Evolutionary conservation across 2,888 invertebrate species (phyloP), one percentile per base, ranked within the genome.

Genomic region (Drosophila nr. perissopoda): DNA sequence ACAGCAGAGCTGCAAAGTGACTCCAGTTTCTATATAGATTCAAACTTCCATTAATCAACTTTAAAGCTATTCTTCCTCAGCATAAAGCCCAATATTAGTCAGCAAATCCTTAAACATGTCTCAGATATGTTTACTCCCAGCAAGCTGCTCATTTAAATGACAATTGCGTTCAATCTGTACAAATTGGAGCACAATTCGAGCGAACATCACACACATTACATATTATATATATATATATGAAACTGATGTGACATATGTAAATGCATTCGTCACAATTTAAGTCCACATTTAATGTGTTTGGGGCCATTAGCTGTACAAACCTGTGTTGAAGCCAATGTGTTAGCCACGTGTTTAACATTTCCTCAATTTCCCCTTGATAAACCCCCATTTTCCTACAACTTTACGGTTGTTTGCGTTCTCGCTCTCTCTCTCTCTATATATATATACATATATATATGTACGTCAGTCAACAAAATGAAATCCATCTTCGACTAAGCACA

Each of bases 401-500:
- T 72, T 67, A 29, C 40, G 40, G 52, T 42, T 77, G 78, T 77
- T 78, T 69, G 57, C 53, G n/a, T 42, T 36, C 16, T 27, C 5
- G n/a, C 10, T 11, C 59, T 38, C 21, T 21, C 33, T 52, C 3
- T 8, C 1, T 33, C 1, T 31, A 0, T 21, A 42, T 13, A 45
- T 21, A 21, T 21, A 11, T 40, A 21, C 6, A 13, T 42, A 13
- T 21, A 7, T 42, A 6, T 21, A 21, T 25, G 8, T 4, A 56
- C 51, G 38, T 51, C 31, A 31, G 68, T 21, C 25, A 48, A 58
- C 25, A 70, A 71, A 58, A 56, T 64, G 75, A 78, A 65, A 78
- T 78, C 76, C 75, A 78, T 78, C 78, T 75, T 78, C 49, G 45
- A 59, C 75, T 65, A 67, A 68, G 72, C 79, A 85, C 83, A 73